phyloP scores from a whole-genome alignment of 53 echinoderm and acorn worm genomes.

The Stichopus horrens region DNA sequence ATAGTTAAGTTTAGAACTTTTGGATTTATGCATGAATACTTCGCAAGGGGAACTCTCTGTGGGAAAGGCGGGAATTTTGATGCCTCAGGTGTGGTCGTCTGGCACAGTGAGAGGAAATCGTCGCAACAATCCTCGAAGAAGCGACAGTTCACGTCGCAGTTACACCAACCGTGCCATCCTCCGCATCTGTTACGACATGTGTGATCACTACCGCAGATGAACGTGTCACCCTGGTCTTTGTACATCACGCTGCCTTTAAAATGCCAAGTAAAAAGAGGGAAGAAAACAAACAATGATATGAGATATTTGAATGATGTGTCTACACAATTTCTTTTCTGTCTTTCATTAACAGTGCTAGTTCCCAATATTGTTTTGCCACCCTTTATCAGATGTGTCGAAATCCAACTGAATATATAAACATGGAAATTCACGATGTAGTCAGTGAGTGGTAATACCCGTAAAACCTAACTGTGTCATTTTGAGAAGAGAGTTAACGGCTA shows the following conservation, averaged over 20 bases:
- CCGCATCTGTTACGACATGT: slow-evolving; percentile 54
- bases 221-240: neutral
- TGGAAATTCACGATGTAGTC: neutral
- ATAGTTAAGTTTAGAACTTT: neutral
- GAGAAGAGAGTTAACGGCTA: no score
- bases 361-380: neutral
- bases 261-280: no score
- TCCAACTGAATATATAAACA: neutral
- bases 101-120: slow-evolving; percentile 15
- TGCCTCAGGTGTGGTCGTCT: neutral
- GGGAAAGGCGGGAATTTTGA: neutral
- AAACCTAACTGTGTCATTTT: no score
- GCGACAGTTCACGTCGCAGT: slow-evolving; percentile 43
- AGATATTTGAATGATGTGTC: no score
- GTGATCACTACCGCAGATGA: slow-evolving; percentile 45
- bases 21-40: neutral
- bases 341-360: no score
- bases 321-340: no score
- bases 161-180: slow-evolving; percentile 32
- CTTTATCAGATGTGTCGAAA: neutral
- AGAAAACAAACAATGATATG: no score
- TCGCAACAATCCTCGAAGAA: slow-evolving; percentile 51
- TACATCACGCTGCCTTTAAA: slow-evolving; percentile 15
- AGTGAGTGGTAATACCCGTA: neutral
- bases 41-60: neutral